Evolutionary conservation across 2,888 invertebrate species (phyloP).

Genomic region (Hyles lineata): DNA sequence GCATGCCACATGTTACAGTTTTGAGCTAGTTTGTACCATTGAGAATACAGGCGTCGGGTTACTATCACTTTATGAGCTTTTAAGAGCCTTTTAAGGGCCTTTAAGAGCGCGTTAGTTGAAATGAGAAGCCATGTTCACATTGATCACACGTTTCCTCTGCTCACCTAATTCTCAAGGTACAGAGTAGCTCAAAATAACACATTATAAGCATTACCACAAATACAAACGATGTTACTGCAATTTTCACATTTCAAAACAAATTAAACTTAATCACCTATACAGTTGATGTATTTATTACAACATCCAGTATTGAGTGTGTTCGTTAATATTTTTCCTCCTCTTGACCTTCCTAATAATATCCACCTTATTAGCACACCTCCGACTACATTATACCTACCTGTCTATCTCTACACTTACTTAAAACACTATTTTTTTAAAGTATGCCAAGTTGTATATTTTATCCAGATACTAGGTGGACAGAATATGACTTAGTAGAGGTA

Average conservation of each 20-base stretch:
- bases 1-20: not conserved
- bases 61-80: too few species aligned
- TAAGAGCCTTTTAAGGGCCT: too few species aligned
- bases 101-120: too few species aligned
- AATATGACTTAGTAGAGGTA: too few species aligned
- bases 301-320: not conserved
- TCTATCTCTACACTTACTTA: too few species aligned
- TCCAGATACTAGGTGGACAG: too few species aligned
- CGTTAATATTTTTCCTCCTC: not conserved
- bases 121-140: too few species aligned
- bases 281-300: constrained; percentile 19
- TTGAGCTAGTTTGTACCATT: constrained; percentile 13
- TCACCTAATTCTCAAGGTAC: not conserved
- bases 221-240: constrained; percentile 25
- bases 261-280: constrained; percentile 76
- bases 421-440: too few species aligned
- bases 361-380: too few species aligned
- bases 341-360: not conserved
- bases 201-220: constrained; percentile 16
- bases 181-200: not conserved
- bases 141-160: not conserved
- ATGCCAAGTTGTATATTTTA: too few species aligned
- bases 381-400: too few species aligned
- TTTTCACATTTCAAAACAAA: constrained; percentile 71
- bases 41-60: not conserved